These are phyloP conservation scores for Ectemnius lituratus DNA, from an alignment of 2,888 invertebrate genomes.

Conservation along the genomic window DNA sequence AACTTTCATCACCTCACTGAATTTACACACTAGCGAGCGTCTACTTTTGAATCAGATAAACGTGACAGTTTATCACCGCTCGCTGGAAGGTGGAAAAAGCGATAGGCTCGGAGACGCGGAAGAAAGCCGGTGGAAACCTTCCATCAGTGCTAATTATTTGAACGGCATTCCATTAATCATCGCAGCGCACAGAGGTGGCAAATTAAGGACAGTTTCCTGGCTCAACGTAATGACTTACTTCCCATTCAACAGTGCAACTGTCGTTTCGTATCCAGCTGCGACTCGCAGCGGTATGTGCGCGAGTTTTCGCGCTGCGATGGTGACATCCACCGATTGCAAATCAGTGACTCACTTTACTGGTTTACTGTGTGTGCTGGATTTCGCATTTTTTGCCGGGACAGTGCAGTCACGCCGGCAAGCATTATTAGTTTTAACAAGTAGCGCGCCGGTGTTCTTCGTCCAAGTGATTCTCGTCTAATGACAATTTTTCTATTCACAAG, in stretches of 20 bases:
- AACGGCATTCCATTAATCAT: conserved; percentile 40
- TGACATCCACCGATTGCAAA: conserved; percentile 37
- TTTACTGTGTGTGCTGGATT: too few relatives aligned
- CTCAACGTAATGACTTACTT: conserved; percentile 57
- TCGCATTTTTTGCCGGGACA: too few relatives aligned
- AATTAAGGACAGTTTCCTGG: conserved; percentile 60
- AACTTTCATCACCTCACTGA: too few relatives aligned
- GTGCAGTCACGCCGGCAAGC: too few relatives aligned
- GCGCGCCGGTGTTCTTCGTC: too few relatives aligned
- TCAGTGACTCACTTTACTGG: conserved; percentile 16
- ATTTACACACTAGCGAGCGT: too few relatives aligned
- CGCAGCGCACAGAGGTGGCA: conserved; percentile 40
- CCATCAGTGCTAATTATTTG: conserved; percentile 41
- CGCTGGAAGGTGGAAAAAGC: not conserved
- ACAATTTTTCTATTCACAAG: too few relatives aligned
- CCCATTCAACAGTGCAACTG: conserved; percentile 51
- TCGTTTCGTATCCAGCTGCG: conserved; percentile 37
- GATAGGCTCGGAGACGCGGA: not conserved
- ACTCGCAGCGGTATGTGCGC: conserved; percentile 11
- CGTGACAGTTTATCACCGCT: conserved; percentile 24
- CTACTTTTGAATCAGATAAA: too few relatives aligned
- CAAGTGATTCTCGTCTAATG: too few relatives aligned
- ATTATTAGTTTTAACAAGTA: too few relatives aligned
- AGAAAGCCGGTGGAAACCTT: conserved; percentile 10
- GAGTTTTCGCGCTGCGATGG: conserved; percentile 44